Conservation (phyloP, 2,888 invertebrate genomes). For the Cotesia congregata region DNA sequence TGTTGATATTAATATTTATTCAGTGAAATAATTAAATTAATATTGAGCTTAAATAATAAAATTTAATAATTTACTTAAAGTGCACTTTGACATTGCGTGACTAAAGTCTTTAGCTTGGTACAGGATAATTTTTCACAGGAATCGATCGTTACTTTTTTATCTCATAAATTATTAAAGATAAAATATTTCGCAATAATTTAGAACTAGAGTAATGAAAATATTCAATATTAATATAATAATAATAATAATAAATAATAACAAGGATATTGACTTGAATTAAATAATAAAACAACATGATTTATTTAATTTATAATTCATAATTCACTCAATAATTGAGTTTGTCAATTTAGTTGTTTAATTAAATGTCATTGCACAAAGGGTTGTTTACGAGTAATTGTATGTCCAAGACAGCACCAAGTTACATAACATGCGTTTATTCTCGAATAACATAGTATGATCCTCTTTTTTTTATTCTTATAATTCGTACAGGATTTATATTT, state of each 20-base stretch:
- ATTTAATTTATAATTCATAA: neutral
- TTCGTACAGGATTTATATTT: slow-evolving; percentile 8
- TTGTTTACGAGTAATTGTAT: slow-evolving; percentile 32
- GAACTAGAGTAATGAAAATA: neutral
- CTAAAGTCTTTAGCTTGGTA: neutral
- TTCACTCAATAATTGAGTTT: neutral
- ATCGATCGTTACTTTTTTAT: neutral
- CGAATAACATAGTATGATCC: slow-evolving; percentile 37
- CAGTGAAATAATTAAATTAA: neutral
- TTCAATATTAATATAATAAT: neutral
- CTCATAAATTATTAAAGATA: neutral
- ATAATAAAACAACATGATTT: neutral
- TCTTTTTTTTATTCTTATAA: slow-evolving; percentile 6
- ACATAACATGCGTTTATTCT: slow-evolving; percentile 36
- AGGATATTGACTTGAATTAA: neutral
- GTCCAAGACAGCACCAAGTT: slow-evolving; percentile 40
- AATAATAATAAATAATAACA: too few relatives aligned
- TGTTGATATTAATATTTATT: neutral
- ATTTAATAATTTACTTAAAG: neutral
- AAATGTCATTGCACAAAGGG: slow-evolving; percentile 15
- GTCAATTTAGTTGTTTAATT: neutral
- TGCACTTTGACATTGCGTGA: slow-evolving; percentile 1
- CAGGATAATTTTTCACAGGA: neutral
- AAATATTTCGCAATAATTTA: neutral
- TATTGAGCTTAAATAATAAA: neutral